Evolutionary conservation across 1,140 invertebrate genomes (phyloP).

Genomic region (Nymphalis io): DNA sequence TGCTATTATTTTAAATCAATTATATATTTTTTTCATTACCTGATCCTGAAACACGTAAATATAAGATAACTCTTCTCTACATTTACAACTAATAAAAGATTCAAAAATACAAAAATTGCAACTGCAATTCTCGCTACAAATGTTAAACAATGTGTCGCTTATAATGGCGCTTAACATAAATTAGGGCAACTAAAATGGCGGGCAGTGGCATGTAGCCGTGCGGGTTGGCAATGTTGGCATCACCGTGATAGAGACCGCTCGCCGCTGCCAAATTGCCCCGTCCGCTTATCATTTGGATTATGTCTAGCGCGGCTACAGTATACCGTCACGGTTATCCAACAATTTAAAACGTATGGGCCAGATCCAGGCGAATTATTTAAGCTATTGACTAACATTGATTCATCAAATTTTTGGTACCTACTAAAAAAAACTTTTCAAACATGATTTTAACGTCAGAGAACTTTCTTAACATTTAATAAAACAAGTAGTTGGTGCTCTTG

Average conservation of each 20-base stretch:
- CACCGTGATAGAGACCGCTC: conserved; percentile 54
- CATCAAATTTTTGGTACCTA: neutral
- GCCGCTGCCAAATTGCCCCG: conserved; percentile 72
- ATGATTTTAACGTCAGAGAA: too few species aligned
- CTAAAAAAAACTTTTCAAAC: neutral
- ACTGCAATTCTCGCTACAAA: conserved; percentile 19
- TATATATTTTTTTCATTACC: too few species aligned
- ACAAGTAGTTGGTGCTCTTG: too few species aligned
- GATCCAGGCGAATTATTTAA: conserved; percentile 35
- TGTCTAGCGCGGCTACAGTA: conserved; percentile 50
- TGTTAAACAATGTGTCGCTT: conserved; percentile 33
- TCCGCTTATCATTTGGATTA: conserved; percentile 75
- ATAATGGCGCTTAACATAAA: conserved; percentile 62
- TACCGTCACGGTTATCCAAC: conserved; percentile 45
- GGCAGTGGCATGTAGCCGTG: conserved; percentile 44
- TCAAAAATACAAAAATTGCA: conserved; percentile 1
- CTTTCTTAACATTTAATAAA: too few species aligned
- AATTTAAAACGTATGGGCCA: conserved; percentile 44
- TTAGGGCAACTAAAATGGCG: conserved; percentile 66
- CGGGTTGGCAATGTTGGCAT: conserved; percentile 56
- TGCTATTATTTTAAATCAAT: too few species aligned
- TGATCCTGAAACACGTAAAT: neutral
- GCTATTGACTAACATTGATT: conserved; percentile 7
- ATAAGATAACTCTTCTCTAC: too few species aligned
- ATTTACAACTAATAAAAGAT: neutral